Conservation (phyloP, 2,797 vertebrate species). For the Microctenopoma steveboyesi region DNA sequence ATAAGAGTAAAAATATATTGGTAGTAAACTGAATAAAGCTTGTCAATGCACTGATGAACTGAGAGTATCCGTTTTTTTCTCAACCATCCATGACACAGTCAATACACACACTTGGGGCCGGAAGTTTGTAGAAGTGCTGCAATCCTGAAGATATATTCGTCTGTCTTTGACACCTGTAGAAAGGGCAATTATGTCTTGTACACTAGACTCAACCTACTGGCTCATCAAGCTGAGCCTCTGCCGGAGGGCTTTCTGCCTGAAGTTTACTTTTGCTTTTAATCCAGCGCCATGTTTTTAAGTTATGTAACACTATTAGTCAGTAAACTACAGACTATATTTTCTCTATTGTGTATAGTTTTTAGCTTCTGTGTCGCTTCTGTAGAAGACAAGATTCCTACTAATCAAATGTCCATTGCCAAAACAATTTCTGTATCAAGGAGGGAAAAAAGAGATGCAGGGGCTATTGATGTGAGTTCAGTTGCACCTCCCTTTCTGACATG, state of each 20-base stretch:
- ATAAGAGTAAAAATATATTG: constrained; percentile 7
- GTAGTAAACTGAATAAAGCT: constrained; percentile 31
- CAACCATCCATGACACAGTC: neutral
- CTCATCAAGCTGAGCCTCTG: constrained; percentile 65
- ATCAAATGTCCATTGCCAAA: constrained; percentile 24
- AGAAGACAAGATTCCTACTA: neutral
- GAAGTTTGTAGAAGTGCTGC: constrained; percentile 33
- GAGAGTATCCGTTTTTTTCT: neutral
- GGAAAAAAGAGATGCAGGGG: constrained; percentile 31
- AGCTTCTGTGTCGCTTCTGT: neutral
- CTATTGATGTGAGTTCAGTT: constrained; percentile 58
- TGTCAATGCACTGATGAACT: constrained; percentile 9
- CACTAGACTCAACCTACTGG: constrained; percentile 68
- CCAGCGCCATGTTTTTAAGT: neutral
- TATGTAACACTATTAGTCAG: neutral
- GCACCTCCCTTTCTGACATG: constrained; percentile 67
- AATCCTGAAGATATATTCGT: constrained; percentile 48
- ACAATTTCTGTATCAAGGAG: constrained; percentile 13
- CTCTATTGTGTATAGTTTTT: neutral
- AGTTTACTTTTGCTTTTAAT: constrained; percentile 20
- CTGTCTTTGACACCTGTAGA: constrained; percentile 50
- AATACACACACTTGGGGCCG: constrained; percentile 16
- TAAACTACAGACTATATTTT: neutral
- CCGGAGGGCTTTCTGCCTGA: constrained; percentile 28
- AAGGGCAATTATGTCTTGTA: constrained; percentile 51